Base-by-base conservation (phyloP, 2,113 vertebrate genomes). In the Pampusana beccarii region DNA sequence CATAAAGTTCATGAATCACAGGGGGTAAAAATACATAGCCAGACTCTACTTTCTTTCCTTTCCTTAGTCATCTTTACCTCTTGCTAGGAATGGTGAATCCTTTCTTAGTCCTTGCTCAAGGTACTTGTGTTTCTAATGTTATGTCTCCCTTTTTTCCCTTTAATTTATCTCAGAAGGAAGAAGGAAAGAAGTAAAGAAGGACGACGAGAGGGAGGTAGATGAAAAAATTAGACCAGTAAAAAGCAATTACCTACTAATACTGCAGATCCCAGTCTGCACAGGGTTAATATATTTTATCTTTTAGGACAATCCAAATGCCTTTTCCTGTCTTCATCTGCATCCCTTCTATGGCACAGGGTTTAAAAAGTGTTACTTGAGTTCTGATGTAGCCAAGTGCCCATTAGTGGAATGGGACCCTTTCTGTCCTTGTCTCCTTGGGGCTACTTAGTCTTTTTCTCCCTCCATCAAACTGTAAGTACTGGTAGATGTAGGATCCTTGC, bases 391-490 rank as follows among this genome's bases (percentile, higher is more conserved):
- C 58, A 74, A 14, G 18, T 74, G 57, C 25, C 38, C 23, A 3
- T 65, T 84, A 70, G 60, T 5, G 9, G 51, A 60, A 51, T 20
- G 48, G 33, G 31, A 58, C 36, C 48, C 44, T 74, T 89, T 57
- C 77, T 71, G 16, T 88, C 44, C 71, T 71, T 87, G 23, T 90
- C 48, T 42, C 75, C 40, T 73, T 60, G 66, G 46, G 46, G 60
- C 48, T 61, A 36, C 66, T 84, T 54, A 73, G 67, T 81, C 69
- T 94, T 90, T 94, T 88, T 96, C 90, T 93, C 89, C 80, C 94
- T 97, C 95, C 95, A 48, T 94, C 87, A 53, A 95, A 97, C 95
- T 96, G 96, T 95, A 97, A 97, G 95, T 97, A 94, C 92, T 91
- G 58, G 44, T 48, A 95, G 88, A 60, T 69, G 36, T 77, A 89